These are phyloP conservation scores for Coilia nasus DNA, from an alignment of 2,797 vertebrate genomes.

Conservation along the genomic window DNA sequence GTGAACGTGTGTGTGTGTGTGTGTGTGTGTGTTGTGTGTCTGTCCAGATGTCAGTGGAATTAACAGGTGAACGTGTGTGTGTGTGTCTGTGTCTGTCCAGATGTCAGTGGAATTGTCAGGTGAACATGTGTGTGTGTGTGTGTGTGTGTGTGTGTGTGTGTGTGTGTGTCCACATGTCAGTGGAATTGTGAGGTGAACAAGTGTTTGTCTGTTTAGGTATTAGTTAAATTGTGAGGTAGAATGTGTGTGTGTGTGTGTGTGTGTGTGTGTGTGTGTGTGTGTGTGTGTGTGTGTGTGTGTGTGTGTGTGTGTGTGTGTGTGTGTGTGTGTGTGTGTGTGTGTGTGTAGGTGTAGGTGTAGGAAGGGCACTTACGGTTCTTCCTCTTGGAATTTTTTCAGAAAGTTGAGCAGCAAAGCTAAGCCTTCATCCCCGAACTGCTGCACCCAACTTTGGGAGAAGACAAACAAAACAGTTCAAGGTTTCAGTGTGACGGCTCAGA, in stretches of 20 bases:
- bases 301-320: too few relatives aligned
- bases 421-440: constrained; percentile 89
- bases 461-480: constrained; percentile 28
- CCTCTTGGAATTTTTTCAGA: constrained; percentile 82
- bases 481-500: neutral
- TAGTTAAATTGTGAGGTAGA: neutral
- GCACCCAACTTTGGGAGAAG: constrained; percentile 82
- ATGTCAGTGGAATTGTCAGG: too few relatives aligned
- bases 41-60: too few relatives aligned
- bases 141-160: too few relatives aligned
- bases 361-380: constrained; percentile 72
- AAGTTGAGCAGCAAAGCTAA: constrained; percentile 80
- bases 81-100: too few relatives aligned
- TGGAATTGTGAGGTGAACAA: neutral
- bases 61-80: too few relatives aligned
- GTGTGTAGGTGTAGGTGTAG: neutral
- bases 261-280: too few relatives aligned
- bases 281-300: too few relatives aligned
- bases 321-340: neutral
- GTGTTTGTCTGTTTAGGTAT: neutral
- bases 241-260: neutral
- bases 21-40: too few relatives aligned
- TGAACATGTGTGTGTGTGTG: too few relatives aligned
- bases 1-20: too few relatives aligned
- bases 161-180: neutral